Percentiles rank a stretch among this genome's conserved stretches.
These are phyloP conservation scores for Ophion ellenae DNA, from an alignment of 2,888 invertebrate genomes.

Conservation along the genomic window DNA sequence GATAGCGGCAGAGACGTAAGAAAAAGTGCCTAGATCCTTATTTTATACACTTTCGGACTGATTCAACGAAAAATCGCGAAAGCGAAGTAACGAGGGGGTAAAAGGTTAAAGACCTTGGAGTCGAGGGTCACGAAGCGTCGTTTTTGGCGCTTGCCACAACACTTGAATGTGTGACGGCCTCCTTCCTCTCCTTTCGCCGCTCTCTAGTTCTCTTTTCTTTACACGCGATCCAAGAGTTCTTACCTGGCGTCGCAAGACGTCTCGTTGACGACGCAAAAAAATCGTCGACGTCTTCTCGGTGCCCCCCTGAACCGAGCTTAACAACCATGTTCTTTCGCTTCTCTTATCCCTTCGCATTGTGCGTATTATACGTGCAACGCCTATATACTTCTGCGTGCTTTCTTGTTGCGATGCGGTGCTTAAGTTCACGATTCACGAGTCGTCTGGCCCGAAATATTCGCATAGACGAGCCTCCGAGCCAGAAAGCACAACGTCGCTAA, in stretches of 20 bases:
- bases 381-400: constrained; percentile 14
- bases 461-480: constrained; percentile 15
- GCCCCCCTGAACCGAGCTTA: constrained; percentile 28
- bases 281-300: constrained; percentile 28
- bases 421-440: constrained; percentile 36
- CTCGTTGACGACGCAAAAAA: constrained; percentile 32
- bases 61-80: neutral
- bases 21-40: no score
- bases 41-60: no score
- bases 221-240: constrained; percentile 42
- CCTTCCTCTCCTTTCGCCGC: constrained; percentile 45
- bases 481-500: constrained; percentile 7
- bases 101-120: constrained; percentile 58
- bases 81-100: constrained; percentile 2
- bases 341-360: constrained; percentile 12
- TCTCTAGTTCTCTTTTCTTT: neutral
- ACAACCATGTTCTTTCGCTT: constrained; percentile 31
- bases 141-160: constrained; percentile 68
- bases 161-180: constrained; percentile 65
- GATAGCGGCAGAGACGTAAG: no score
- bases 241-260: constrained; percentile 45
- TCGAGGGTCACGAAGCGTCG: constrained; percentile 53
- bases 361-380: neutral
- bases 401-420: constrained; percentile 34
- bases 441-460: constrained; percentile 56